Evolutionary conservation across 1,140 invertebrate species (phyloP).

Genomic region (Ectropis grisescens): DNA sequence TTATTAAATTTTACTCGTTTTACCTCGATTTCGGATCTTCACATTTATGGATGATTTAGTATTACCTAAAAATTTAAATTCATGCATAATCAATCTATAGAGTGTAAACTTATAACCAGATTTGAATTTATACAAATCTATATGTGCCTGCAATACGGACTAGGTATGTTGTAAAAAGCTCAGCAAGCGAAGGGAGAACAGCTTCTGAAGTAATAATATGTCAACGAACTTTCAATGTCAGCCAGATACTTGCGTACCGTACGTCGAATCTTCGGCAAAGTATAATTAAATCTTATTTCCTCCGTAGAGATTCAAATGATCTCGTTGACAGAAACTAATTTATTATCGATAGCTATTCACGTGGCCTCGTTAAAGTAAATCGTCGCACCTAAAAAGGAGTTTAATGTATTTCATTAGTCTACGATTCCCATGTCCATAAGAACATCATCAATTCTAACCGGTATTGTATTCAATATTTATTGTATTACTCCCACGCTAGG

Average conservation of each 20-base stretch:
- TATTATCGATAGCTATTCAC: constrained; percentile 9
- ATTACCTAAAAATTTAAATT: no score
- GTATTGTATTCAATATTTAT: constrained; percentile 1
- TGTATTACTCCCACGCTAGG: constrained; percentile 6
- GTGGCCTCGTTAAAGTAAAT: constrained; percentile 16
- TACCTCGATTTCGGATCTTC: no score
- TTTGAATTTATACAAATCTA: no score
- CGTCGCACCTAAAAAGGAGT: constrained; percentile 10
- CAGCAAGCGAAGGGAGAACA: constrained; percentile 29
- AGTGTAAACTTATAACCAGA: no score
- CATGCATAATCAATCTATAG: no score
- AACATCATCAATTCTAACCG: constrained; percentile 8
- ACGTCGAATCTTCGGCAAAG: constrained; percentile 24
- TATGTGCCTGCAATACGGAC: no score
- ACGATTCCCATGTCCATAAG: constrained; percentile 10
- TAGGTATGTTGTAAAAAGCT: constrained; percentile 19
- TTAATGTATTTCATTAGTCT: constrained; percentile 12
- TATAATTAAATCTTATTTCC: constrained; percentile 32
- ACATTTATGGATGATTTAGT: no score
- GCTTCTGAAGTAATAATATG: constrained; percentile 39
- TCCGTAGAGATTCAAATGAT: constrained; percentile 15
- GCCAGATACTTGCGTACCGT: constrained; percentile 19
- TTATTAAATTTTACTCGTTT: no score
- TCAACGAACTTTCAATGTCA: constrained; percentile 63
- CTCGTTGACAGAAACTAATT: constrained; percentile 17